Evolutionary conservation across 1,140 invertebrate genomes (phyloP).

Genomic region (Bursaphelenchus mucronatus): DNA sequence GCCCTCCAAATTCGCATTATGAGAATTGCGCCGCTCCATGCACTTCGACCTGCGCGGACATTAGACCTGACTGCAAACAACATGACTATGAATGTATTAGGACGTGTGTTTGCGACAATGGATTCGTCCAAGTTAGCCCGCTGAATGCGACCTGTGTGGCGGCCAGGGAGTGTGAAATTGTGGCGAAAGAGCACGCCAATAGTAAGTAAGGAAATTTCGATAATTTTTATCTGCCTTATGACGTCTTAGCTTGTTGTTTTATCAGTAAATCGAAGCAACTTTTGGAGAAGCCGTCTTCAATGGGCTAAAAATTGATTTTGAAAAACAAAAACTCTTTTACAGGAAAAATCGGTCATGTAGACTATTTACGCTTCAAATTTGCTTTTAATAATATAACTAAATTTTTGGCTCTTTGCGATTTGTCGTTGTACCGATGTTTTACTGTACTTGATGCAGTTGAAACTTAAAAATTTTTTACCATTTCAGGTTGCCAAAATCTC

Average conservation of each 20-base stretch:
- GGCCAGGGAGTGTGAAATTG: not conserved
- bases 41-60: conserved; percentile 4
- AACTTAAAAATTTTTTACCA: not conserved
- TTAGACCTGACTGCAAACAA: conserved; percentile 6
- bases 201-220: not conserved
- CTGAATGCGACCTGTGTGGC: conserved; percentile 16
- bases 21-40: conserved; percentile 12
- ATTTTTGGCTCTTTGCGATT: too few species aligned
- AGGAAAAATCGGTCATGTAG: too few species aligned
- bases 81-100: conserved; percentile 4
- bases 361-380: too few species aligned
- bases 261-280: too few species aligned
- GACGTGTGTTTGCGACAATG: conserved; percentile 11
- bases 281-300: too few species aligned
- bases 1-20: conserved; percentile 17
- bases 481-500: not conserved
- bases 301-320: too few species aligned
- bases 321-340: too few species aligned
- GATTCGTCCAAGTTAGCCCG: conserved; percentile 12
- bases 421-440: too few species aligned
- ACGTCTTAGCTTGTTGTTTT: too few species aligned
- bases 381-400: too few species aligned
- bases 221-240: too few species aligned
- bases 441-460: too few species aligned
- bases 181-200: not conserved